These are phyloP conservation scores for Orius laevigatus DNA, from an alignment of 1,140 invertebrate species.

Conservation along the genomic window DNA sequence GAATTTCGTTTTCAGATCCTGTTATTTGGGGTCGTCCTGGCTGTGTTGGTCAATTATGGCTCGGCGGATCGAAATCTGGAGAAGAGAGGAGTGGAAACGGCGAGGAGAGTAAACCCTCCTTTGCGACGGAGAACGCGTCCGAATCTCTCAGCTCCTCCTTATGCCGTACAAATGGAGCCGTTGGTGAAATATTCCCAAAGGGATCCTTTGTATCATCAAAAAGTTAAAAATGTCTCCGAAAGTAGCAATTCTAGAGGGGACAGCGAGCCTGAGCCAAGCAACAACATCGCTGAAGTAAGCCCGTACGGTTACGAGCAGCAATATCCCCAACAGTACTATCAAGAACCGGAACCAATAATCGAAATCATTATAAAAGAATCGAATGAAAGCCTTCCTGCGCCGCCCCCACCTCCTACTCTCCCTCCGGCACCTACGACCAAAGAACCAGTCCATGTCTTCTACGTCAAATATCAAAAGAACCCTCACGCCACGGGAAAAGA, in stretches of 20 bases:
- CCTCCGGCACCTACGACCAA: constrained; percentile 31
- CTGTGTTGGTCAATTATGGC: no score
- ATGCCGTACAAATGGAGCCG: constrained; percentile 64
- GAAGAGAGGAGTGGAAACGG: no score
- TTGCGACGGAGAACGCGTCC: no score
- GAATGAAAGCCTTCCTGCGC: constrained; percentile 56
- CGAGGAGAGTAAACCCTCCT: no score
- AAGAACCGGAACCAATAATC: constrained; percentile 73
- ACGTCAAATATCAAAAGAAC: constrained; percentile 74
- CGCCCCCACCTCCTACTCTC: constrained; percentile 29
- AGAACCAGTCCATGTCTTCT: constrained; percentile 67
- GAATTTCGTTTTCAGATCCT: no score
- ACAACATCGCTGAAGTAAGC: constrained; percentile 4
- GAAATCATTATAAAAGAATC: constrained; percentile 83
- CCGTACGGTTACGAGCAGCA: constrained; percentile 9
- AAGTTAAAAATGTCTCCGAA: constrained; percentile 4
- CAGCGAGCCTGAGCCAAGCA: constrained; percentile 2
- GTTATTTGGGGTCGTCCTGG: no score
- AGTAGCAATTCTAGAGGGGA: constrained; percentile 4
- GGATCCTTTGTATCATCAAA: constrained; percentile 52
- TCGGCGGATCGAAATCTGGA: no score
- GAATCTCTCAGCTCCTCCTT: constrained; percentile 33
- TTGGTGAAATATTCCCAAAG: constrained; percentile 59
- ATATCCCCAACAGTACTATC: constrained; percentile 37
- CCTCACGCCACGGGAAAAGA: constrained; percentile 23